These are phyloP conservation scores for Netelia fuscicornis DNA, from an alignment of 2,888 invertebrate genomes.

Conservation along the genomic window DNA sequence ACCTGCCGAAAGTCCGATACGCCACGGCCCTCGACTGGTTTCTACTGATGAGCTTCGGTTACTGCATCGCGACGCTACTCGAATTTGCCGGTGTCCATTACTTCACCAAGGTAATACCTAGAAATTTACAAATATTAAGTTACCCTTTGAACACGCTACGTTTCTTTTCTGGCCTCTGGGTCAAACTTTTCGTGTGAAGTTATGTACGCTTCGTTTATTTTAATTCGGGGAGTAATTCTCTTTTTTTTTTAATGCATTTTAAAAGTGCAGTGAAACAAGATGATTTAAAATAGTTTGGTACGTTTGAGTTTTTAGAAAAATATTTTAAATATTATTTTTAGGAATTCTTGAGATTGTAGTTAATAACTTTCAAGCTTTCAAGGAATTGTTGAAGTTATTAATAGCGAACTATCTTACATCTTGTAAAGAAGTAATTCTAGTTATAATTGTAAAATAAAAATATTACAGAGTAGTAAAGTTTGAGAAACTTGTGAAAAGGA, in stretches of 20 bases:
- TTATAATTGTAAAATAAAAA: background rate
- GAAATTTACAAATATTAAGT: background rate
- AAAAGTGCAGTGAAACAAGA: background rate
- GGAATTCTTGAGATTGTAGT: too few relatives aligned
- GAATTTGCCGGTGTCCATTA: constrained; percentile 99
- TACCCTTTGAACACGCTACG: constrained; percentile 36
- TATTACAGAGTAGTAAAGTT: background rate
- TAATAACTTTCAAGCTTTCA: background rate
- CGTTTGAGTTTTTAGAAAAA: background rate
- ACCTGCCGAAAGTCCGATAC: constrained; percentile 96
- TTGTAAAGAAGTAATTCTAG: background rate
- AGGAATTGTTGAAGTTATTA: background rate
- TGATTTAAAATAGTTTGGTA: background rate
- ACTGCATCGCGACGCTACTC: constrained; percentile 95
- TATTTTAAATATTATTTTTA: background rate
- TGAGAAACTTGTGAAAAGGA: too few relatives aligned
- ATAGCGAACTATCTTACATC: background rate
- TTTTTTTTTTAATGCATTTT: background rate
- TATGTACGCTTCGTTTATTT: background rate
- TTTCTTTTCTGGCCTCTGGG: constrained; percentile 14
- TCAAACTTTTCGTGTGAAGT: constrained; percentile 1
- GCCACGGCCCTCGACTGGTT: constrained; percentile 98
- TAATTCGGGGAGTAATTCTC: background rate
- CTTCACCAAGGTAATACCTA: constrained; percentile 91
- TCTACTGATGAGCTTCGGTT: constrained; percentile 95